Evolutionary conservation across 64 coral and sea anemone genomes (phyloP).

Genomic region (Catalaphyllia jardinei): DNA sequence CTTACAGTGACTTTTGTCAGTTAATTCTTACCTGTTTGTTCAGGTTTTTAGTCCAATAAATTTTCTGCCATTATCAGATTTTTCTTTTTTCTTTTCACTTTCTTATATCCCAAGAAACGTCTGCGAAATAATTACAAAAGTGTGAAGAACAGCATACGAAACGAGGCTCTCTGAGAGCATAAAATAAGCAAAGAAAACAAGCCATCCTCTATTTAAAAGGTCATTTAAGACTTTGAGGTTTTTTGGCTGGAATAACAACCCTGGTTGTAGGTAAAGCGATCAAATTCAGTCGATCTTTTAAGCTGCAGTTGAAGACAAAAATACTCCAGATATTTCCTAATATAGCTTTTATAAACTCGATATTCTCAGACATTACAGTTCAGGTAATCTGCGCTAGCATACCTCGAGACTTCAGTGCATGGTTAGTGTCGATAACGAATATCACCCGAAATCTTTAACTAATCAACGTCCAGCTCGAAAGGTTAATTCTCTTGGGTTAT

Average conservation of each 20-base stretch:
- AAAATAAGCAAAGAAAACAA: neutral
- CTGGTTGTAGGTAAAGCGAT: neutral
- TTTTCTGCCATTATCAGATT: no score
- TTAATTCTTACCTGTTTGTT: neutral
- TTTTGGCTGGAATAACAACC: neutral
- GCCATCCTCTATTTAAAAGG: neutral
- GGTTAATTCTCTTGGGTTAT: no score
- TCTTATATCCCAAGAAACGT: neutral
- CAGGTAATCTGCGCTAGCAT: neutral
- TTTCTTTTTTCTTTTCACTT: neutral
- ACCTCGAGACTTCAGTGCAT: neutral
- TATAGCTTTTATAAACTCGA: conserved; percentile 5
- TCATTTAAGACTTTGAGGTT: neutral
- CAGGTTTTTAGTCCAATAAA: neutral
- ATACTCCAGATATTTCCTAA: conserved; percentile 7
- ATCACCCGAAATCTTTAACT: no score
- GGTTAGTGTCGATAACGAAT: no score
- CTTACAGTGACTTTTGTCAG: neutral
- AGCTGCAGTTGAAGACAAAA: conserved; percentile 1
- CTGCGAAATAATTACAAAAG: no score
- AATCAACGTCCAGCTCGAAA: no score
- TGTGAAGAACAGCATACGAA: neutral
- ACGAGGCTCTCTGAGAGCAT: neutral
- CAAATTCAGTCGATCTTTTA: conserved; percentile 28
- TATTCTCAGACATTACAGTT: neutral